phyloP scores from a whole-genome alignment of 2,888 invertebrate species.

The Athrips mouffetella region DNA sequence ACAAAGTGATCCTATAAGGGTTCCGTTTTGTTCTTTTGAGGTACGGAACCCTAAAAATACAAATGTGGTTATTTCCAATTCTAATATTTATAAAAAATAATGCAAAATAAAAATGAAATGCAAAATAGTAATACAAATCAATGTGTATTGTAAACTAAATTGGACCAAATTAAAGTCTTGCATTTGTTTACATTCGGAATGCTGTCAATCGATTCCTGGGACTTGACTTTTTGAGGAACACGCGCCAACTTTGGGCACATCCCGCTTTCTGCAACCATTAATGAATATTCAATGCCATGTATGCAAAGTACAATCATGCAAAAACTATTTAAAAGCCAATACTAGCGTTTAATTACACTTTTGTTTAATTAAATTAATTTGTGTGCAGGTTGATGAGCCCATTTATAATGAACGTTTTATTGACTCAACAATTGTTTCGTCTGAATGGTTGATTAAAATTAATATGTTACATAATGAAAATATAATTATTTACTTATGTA shows the following conservation, averaged over 20 bases:
- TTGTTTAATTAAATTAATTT: conserved; percentile 11
- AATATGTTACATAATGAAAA: too few species aligned
- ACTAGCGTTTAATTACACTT: conserved; percentile 5
- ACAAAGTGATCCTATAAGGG: too few species aligned
- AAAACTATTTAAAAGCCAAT: conserved; percentile 5
- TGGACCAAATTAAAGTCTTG: neutral
- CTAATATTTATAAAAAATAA: too few species aligned
- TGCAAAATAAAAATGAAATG: too few species aligned
- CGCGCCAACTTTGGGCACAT: neutral
- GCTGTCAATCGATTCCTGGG: conserved; percentile 3
- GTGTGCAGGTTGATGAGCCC: neutral
- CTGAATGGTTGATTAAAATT: neutral
- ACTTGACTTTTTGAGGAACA: neutral
- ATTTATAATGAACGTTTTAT: neutral
- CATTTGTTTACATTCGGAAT: neutral
- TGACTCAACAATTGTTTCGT: neutral
- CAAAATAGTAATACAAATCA: neutral
- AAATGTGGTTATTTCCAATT: too few species aligned
- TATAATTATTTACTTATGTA: too few species aligned
- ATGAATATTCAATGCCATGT: conserved; percentile 17
- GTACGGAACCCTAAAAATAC: too few species aligned
- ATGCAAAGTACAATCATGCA: conserved; percentile 9
- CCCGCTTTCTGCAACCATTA: conserved; percentile 4
- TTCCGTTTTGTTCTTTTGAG: too few species aligned
- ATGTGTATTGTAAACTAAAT: neutral